Evolutionary conservation across 2,113 vertebrate species (phyloP), one percentile per base, ranked within the genome.

Genomic region (Parus major): DNA sequence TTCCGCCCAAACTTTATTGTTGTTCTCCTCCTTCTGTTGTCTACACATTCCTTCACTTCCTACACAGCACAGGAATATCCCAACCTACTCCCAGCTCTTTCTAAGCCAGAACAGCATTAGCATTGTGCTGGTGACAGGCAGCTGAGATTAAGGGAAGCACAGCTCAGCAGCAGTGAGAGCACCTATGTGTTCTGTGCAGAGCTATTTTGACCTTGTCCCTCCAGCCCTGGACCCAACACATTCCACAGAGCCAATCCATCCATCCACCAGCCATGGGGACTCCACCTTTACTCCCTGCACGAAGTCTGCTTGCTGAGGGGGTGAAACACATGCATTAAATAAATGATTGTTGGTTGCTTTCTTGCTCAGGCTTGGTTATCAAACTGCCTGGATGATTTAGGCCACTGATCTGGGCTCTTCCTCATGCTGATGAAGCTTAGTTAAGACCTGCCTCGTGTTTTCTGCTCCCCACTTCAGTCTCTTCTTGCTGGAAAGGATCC

Each of bases 11-110:
- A 93, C 88, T 90, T 95, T 82, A 83, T 61, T 89, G 69, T 83
- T 80, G 73, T 81, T 65, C 79, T 91, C 50, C 86, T 68, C 56
- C 64, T 89, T 14, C 88, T 92, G 88, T 95, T 94, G 89, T 90
- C 89, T 90, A 92, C 85, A 69, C 73, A 41, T 76, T 80, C 76
- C 92, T 77, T 39, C 55, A 78, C 88, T 93, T 96, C 95, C 95
- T 75, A 92, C 86, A 66, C 80, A 82, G 57, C 86, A 66, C 79
- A 91, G 92, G 86, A 96, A 93, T 96, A 97, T 92, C 56, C 57
- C 93, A 94, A 17, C 85, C 73, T 79, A 77, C 65, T 90, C 70
- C 39, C 49, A 63, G 50, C 49, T 87, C 75, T 55, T 93, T 89
- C 64, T 35, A 56, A 95, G 81, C 55, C 72, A 91, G 80, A 69